Percentiles rank a stretch among this genome's conserved stretches.
Conservation (phyloP, 2,888 invertebrate genomes). For the Drosophila borborema region DNA sequence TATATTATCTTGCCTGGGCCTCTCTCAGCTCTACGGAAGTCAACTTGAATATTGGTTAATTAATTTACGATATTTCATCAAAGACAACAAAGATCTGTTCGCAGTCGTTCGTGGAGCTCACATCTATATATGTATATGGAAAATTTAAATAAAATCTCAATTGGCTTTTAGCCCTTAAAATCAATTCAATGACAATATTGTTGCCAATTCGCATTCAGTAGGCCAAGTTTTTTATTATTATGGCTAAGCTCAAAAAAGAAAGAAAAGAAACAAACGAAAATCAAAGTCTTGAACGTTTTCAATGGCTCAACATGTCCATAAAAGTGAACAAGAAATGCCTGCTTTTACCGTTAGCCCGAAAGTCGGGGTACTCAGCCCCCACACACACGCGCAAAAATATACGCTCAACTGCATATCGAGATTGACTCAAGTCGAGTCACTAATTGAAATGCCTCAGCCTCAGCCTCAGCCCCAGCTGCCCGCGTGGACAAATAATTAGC, state of each 20-base stretch:
- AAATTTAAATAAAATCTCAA: not conserved
- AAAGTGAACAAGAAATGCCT: slow-evolving; percentile 22
- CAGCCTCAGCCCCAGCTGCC: slow-evolving; percentile 37
- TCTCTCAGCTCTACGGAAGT: slow-evolving; percentile 29
- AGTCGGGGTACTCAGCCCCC: slow-evolving; percentile 9
- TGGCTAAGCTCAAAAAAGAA: not conserved
- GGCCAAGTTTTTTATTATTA: slow-evolving; percentile 25
- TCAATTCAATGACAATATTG: not conserved
- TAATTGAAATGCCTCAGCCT: slow-evolving; percentile 47
- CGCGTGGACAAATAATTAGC: slow-evolving; percentile 13
- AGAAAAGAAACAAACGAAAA: not conserved
- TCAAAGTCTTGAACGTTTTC: slow-evolving; percentile 35
- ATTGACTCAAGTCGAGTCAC: slow-evolving; percentile 26
- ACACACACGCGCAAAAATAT: not conserved
- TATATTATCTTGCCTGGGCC: slow-evolving; percentile 6
- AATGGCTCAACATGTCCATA: slow-evolving; percentile 51
- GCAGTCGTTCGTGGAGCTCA: not conserved
- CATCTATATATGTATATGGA: not conserved
- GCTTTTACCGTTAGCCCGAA: slow-evolving; percentile 47
- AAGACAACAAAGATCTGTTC: not conserved
- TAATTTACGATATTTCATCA: slow-evolving; percentile 18
- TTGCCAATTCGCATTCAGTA: slow-evolving; percentile 27
- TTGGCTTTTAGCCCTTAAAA: not conserved
- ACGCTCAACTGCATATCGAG: slow-evolving; percentile 29
- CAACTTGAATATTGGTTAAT: slow-evolving; percentile 12